Evolutionary conservation across 2,797 vertebrate species (phyloP).

Genomic region (Chaunax sp.): DNA sequence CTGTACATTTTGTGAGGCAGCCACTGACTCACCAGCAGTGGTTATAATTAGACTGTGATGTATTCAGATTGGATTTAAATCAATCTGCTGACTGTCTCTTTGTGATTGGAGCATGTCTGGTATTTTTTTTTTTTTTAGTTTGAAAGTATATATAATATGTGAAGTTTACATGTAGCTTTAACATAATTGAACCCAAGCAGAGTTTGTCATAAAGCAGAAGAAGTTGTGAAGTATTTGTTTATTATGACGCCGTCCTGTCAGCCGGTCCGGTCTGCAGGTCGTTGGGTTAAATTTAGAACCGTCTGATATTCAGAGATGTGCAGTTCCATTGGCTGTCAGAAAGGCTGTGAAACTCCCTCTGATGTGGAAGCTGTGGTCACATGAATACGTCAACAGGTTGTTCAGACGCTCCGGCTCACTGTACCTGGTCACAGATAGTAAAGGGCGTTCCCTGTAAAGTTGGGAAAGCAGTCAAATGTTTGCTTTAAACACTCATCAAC

Average conservation of each 20-base stretch:
- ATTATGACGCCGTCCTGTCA: too few relatives aligned
- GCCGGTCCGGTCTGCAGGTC: not conserved
- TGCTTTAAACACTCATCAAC: not conserved
- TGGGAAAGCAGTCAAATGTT: constrained; percentile 32
- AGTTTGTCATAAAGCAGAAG: not conserved
- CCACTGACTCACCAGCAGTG: too few relatives aligned
- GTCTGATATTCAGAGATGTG: constrained; percentile 35
- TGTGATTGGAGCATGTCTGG: too few relatives aligned
- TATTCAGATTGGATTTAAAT: constrained; percentile 1
- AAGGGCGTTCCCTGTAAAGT: constrained; percentile 6
- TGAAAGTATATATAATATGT: not conserved
- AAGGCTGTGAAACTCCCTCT: constrained; percentile 72
- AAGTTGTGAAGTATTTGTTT: too few relatives aligned
- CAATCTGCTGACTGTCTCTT: too few relatives aligned
- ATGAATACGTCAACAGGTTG: constrained; percentile 55
- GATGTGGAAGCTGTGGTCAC: constrained; percentile 81
- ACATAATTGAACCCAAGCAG: accelerated
- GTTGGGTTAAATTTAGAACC: too few relatives aligned
- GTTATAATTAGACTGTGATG: not conserved
- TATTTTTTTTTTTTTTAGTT: not conserved
- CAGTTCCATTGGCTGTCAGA: constrained; percentile 37
- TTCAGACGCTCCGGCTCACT: constrained; percentile 20
- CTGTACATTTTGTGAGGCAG: too few relatives aligned
- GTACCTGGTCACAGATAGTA: constrained; percentile 43
- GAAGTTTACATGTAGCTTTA: not conserved